These are phyloP conservation scores for Parotocinclus haroldoi DNA, from an alignment of 2,797 vertebrate genomes.

Conservation along the genomic window DNA sequence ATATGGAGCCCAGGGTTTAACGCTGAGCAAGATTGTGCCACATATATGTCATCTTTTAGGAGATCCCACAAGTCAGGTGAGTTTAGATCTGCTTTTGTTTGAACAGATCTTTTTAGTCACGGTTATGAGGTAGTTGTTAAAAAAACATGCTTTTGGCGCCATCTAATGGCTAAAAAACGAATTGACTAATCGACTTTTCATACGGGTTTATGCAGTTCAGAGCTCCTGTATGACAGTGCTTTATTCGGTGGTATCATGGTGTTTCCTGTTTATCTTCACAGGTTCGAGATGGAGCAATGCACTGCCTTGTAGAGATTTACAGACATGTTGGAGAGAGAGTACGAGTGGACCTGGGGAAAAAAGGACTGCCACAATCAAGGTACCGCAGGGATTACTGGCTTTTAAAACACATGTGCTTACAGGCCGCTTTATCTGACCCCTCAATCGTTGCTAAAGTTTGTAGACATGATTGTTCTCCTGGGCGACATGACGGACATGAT, in stretches of 20 bases:
- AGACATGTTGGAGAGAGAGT: constrained; percentile 94
- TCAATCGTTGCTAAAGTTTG: too few relatives aligned
- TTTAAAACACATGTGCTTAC: too few relatives aligned
- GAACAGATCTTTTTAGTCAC: neutral
- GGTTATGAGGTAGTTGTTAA: neutral
- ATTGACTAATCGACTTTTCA: neutral
- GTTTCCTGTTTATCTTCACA: constrained; percentile 45
- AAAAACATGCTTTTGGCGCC: constrained; percentile 3
- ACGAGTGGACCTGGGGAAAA: constrained; percentile 92
- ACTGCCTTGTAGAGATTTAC: constrained; percentile 94
- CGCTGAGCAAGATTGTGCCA: constrained; percentile 95
- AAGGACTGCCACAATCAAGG: constrained; percentile 95
- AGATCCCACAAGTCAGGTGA: constrained; percentile 94
- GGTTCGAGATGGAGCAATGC: constrained; percentile 95
- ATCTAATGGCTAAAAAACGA: constrained; percentile 23
- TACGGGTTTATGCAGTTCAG: neutral
- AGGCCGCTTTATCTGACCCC: too few relatives aligned
- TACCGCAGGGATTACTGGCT: constrained; percentile 47
- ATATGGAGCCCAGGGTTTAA: constrained; percentile 94
- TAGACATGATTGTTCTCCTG: too few relatives aligned
- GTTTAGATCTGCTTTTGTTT: neutral
- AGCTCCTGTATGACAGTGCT: too few relatives aligned
- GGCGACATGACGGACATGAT: too few relatives aligned
- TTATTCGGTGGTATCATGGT: neutral
- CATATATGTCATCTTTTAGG: constrained; percentile 96